phyloP scores from a whole-genome alignment of 2,113 vertebrate genomes.

The Osmerus eperlanus region DNA sequence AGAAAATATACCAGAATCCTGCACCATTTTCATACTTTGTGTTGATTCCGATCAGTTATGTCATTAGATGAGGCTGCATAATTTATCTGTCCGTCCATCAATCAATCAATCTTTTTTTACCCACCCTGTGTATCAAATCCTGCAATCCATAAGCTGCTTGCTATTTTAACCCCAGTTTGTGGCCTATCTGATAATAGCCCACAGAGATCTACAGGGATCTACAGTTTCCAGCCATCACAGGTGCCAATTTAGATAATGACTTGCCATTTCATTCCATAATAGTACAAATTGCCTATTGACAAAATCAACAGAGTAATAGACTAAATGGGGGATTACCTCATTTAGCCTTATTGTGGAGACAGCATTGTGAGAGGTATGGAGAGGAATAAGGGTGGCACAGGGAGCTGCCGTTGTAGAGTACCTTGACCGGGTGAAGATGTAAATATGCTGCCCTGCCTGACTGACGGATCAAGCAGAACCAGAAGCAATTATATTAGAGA shows the following conservation, averaged over 20 bases:
- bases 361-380: conserved; percentile 13
- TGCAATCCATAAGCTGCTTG: not conserved
- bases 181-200: not conserved
- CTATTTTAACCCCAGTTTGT: not conserved
- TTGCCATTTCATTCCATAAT: conserved; percentile 5
- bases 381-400: conserved; percentile 31
- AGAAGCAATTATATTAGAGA: conserved; percentile 56
- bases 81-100: not conserved
- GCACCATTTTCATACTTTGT: too few relatives aligned
- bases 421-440: conserved; percentile 50
- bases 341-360: not conserved
- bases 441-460: conserved; percentile 49
- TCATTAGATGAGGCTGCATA: too few relatives aligned
- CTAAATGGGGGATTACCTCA: not conserved
- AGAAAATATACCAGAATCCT: too few relatives aligned
- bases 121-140: not conserved
- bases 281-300: conserved; percentile 1
- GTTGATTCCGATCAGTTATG: too few relatives aligned
- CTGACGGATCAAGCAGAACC: conserved; percentile 53
- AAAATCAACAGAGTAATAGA: conserved; percentile 11
- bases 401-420: not conserved
- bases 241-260: conserved; percentile 7
- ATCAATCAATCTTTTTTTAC: not conserved
- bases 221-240: not conserved
- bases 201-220: not conserved